Evolutionary conservation across 2,888 invertebrate genomes (phyloP).

Genomic region (Phrixothrix hirtus): DNA sequence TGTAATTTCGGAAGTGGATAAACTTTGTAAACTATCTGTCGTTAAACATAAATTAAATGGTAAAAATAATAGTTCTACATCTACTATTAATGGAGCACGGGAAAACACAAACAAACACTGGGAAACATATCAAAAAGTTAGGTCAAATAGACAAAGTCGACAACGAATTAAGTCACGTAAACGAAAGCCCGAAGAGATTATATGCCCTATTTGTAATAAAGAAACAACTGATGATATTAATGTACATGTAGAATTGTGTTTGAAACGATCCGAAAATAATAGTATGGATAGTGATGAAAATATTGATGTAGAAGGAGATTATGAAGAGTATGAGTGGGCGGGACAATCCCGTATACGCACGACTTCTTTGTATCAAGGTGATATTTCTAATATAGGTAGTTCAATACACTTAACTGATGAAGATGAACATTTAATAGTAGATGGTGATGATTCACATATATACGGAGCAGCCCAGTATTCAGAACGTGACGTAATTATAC

Average conservation of each 20-base stretch:
- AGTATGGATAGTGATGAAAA: constrained; percentile 69
- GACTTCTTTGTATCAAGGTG: constrained; percentile 70
- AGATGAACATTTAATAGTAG: constrained; percentile 81
- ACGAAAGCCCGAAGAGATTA: constrained; percentile 65
- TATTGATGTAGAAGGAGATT: constrained; percentile 77
- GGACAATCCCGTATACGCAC: constrained; percentile 81
- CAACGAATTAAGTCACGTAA: constrained; percentile 69
- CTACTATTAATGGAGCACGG: constrained; percentile 55
- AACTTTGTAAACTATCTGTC: constrained; percentile 63
- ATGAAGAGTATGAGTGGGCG: constrained; percentile 91
- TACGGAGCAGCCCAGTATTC: constrained; percentile 89
- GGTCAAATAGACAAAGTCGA: constrained; percentile 72
- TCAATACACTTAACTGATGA: constrained; percentile 55
- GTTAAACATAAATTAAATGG: constrained; percentile 48
- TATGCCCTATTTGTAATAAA: constrained; percentile 83
- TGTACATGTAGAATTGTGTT: constrained; percentile 72
- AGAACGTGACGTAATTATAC: constrained; percentile 68
- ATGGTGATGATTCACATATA: constrained; percentile 84
- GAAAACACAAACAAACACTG: constrained; percentile 63
- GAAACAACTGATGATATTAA: constrained; percentile 70
- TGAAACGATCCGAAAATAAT: constrained; percentile 59
- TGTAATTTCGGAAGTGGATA: constrained; percentile 77
- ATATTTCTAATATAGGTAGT: constrained; percentile 62
- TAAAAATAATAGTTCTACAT: constrained; percentile 55
- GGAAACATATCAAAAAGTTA: constrained; percentile 76